Conservation (phyloP, 2,113 vertebrate genomes). For the Actinemys pallida region DNA sequence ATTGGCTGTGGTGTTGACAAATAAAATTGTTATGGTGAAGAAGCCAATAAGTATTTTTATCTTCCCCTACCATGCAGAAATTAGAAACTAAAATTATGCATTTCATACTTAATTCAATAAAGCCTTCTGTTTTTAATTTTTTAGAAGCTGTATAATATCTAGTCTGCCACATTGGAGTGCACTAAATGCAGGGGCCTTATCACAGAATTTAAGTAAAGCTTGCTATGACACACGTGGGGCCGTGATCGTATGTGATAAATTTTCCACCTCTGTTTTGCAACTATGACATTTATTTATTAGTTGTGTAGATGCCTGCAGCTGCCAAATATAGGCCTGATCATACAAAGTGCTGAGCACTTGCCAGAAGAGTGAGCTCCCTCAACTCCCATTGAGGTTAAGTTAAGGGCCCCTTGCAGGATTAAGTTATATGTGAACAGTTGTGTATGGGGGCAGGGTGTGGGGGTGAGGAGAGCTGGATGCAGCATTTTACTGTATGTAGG, state of each 20-base stretch:
- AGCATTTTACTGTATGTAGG: background rate
- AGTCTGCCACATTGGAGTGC: background rate
- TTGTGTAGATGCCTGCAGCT: constrained; percentile 35
- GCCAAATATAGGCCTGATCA: constrained; percentile 49
- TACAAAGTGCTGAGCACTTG: background rate
- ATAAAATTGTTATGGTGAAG: background rate
- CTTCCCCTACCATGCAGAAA: background rate
- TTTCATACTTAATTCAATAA: background rate
- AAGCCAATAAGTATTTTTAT: background rate
- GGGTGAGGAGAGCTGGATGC: background rate
- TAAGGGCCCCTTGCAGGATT: background rate
- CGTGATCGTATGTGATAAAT: background rate
- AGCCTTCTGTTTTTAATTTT: background rate
- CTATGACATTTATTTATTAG: background rate
- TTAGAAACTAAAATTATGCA: background rate
- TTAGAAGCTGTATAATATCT: background rate
- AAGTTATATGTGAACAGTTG: background rate
- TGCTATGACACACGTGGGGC: background rate
- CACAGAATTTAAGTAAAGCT: background rate
- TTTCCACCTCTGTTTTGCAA: constrained; percentile 34
- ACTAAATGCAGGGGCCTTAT: accelerated
- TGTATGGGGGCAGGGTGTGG: background rate
- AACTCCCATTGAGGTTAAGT: background rate
- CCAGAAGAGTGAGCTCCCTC: background rate
- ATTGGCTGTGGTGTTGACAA: background rate